Evolutionary conservation across 2,888 invertebrate genomes (phyloP).

Genomic region (Aromia moschata): DNA sequence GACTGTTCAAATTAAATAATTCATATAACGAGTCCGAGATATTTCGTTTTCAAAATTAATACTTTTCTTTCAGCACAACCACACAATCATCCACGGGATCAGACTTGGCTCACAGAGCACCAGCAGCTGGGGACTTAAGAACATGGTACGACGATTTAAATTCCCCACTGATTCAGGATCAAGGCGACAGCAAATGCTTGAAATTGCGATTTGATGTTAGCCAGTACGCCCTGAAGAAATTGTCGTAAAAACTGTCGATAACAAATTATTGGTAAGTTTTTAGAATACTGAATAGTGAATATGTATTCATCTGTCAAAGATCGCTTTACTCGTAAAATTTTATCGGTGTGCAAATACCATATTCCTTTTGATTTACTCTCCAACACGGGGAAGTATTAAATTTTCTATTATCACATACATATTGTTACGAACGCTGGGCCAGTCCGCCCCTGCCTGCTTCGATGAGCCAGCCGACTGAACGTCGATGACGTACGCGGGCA

Average conservation of each 20-base stretch:
- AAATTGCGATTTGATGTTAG: slow-evolving; percentile 97
- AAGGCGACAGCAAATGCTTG: slow-evolving; percentile 92
- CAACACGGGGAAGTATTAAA: not conserved
- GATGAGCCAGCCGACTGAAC: no score
- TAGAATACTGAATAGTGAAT: no score
- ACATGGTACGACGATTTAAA: slow-evolving; percentile 87
- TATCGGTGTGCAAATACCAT: no score
- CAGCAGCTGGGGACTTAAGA: slow-evolving; percentile 67
- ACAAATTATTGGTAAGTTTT: slow-evolving; percentile 87
- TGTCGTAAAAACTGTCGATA: slow-evolving; percentile 97
- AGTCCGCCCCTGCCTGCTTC: no score
- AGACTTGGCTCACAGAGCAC: slow-evolving; percentile 48
- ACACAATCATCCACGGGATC: slow-evolving; percentile 63
- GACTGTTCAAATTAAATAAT: no score
- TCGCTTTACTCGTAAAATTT: no score
- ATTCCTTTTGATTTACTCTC: not conserved
- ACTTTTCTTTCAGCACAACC: slow-evolving; percentile 68
- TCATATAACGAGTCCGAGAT: no score
- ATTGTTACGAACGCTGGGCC: no score
- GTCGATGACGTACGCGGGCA: no score
- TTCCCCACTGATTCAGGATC: slow-evolving; percentile 93
- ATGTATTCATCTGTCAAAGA: no score
- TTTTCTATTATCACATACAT: slow-evolving; percentile 2
- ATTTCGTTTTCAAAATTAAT: no score
- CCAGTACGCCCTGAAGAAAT: slow-evolving; percentile 98